Conservation (phyloP, 2,888 invertebrate species). For the Patella ulyssiponensis region DNA sequence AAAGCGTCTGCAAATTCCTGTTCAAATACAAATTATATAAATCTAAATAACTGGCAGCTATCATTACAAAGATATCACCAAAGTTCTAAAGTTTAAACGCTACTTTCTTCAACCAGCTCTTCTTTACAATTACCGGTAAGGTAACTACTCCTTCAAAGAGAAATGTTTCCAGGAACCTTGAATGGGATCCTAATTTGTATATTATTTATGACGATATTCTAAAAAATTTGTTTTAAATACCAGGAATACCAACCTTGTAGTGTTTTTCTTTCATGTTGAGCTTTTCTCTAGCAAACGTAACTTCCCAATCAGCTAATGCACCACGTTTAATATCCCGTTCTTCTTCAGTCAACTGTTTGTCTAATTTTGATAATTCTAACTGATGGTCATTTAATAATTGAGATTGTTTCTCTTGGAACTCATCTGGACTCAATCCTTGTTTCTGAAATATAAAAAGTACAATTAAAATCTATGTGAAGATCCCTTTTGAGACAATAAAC, state of each 20-base stretch:
- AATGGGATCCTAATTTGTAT: no score
- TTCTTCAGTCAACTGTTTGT: constrained; percentile 55
- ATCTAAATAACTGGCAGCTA: neutral
- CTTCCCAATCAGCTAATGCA: constrained; percentile 68
- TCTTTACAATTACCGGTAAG: no score
- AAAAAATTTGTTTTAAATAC: no score
- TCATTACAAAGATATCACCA: neutral
- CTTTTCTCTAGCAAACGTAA: constrained; percentile 66
- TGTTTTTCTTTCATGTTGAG: constrained; percentile 67
- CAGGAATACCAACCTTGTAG: constrained; percentile 58
- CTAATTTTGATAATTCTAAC: constrained; percentile 62
- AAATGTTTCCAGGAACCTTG: no score
- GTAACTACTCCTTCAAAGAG: no score
- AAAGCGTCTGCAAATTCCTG: constrained; percentile 69
- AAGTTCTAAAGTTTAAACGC: no score
- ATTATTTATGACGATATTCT: no score
- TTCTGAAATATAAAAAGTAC: constrained; percentile 45
- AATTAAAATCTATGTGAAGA: no score
- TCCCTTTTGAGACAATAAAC: no score
- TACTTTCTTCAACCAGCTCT: no score
- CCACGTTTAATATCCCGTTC: constrained; percentile 56
- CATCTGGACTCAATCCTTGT: constrained; percentile 60
- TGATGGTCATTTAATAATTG: constrained; percentile 65
- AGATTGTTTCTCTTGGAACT: constrained; percentile 55
- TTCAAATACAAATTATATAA: no score